Conservation (phyloP, 2,113 vertebrate genomes). For the Gambusia affinis region DNA sequence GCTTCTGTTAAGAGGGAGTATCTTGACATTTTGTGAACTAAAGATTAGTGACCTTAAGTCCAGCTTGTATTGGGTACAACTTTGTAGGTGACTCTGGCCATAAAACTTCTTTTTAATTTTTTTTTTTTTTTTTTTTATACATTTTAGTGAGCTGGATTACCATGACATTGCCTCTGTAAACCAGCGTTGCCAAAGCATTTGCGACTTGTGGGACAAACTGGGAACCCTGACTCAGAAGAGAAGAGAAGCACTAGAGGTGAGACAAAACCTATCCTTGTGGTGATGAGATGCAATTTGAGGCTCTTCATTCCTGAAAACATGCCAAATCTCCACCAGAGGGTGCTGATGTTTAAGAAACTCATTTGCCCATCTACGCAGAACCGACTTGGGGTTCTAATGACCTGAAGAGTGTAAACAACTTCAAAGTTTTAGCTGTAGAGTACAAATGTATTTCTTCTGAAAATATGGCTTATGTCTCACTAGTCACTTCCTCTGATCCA, state of each 20-base stretch:
- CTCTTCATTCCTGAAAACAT: not conserved
- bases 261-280: not conserved
- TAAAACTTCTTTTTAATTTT: not conserved
- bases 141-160: constrained; percentile 90
- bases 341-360: constrained; percentile 47
- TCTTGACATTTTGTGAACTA: too few relatives aligned
- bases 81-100: not conserved
- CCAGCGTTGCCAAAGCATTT: constrained; percentile 95
- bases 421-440: not conserved
- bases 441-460: constrained; percentile 27
- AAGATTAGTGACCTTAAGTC: too few relatives aligned
- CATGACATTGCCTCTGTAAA: constrained; percentile 94
- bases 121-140: not conserved
- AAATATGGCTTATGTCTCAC: constrained; percentile 46
- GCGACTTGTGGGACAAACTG: constrained; percentile 96
- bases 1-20: too few relatives aligned
- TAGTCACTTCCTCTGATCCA: constrained; percentile 61
- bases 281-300: too few relatives aligned
- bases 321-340: constrained; percentile 58
- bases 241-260: constrained; percentile 93
- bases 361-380: constrained; percentile 1
- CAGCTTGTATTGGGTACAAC: not conserved
- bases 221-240: constrained; percentile 97
- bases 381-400: constrained; percentile 29
- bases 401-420: constrained; percentile 34